These are phyloP conservation scores for Collichthys lucidus DNA, from an alignment of 2,113 vertebrate species.

Conservation along the genomic window DNA sequence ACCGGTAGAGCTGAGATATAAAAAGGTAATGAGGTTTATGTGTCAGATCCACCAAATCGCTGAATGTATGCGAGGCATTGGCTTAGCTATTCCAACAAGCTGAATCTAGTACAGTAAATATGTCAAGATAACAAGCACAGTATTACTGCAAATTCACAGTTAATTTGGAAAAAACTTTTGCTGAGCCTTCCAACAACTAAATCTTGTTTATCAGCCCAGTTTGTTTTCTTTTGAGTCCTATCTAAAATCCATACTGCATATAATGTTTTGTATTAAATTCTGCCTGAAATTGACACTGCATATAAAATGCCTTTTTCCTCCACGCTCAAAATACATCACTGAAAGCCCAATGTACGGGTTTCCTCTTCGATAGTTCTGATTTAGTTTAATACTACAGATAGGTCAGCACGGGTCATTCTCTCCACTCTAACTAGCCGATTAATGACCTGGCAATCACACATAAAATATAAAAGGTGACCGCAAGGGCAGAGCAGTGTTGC, in stretches of 20 bases:
- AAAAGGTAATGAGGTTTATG: background rate
- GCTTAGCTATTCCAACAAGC: background rate
- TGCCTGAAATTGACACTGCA: conserved; percentile 28
- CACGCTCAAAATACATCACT: background rate
- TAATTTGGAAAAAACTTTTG: conserved; percentile 4
- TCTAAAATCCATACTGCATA: conserved; percentile 18
- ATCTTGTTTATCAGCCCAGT: conserved; percentile 16
- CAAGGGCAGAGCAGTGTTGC: background rate
- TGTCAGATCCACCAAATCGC: background rate
- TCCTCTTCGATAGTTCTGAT: background rate
- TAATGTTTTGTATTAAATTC: background rate
- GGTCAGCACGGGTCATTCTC: conserved; percentile 2
- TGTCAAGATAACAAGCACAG: background rate
- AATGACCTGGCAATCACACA: conserved; percentile 26
- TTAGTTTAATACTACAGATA: conserved; percentile 6
- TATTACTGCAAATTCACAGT: background rate
- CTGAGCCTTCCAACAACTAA: background rate
- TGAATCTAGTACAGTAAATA: background rate
- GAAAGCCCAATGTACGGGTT: background rate
- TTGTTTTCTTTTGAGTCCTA: conserved; percentile 17
- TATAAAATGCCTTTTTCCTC: conserved; percentile 16
- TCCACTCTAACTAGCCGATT: conserved; percentile 10
- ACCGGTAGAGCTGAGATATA: background rate
- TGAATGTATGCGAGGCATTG: background rate
- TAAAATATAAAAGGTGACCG: background rate